A percentile compares a stretch with the other conserved stretches of the same genome.
Conservation (phyloP, 2,888 invertebrate genomes). For the Leptopilina drosophilae region DNA sequence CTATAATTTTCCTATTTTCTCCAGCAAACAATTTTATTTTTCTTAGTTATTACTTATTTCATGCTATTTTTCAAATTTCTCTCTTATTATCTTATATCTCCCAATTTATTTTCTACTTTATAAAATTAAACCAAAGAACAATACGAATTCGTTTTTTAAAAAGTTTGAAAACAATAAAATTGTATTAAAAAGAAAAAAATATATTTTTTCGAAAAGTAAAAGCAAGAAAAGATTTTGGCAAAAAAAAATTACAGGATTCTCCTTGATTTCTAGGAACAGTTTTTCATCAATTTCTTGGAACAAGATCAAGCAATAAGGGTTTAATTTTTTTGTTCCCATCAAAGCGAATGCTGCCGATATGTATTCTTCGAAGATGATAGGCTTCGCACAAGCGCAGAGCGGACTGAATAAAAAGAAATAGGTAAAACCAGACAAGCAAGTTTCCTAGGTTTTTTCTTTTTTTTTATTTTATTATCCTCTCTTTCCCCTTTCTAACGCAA, state of each 20-base stretch:
- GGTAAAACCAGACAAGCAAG: constrained; percentile 30
- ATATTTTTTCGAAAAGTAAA: neutral
- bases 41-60: no score
- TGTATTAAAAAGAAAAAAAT: no score
- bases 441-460: constrained; percentile 15
- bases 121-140: no score
- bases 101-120: no score
- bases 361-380: neutral
- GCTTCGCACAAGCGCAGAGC: neutral
- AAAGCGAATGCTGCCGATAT: neutral
- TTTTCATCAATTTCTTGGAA: neutral
- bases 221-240: neutral
- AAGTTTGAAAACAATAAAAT: no score
- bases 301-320: neutral
- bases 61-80: no score
- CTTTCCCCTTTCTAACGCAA: constrained; percentile 8
- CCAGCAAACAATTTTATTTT: no score
- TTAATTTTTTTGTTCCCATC: constrained; percentile 5
- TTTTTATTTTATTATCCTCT: neutral
- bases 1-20: no score
- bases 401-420: constrained; percentile 13
- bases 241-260: neutral
- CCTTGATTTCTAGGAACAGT: neutral
- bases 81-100: no score
- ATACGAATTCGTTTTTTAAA: no score